Percentiles rank a stretch among this genome's conserved stretches.
Conservation (phyloP, 2,888 invertebrate species). For the Drosophila barbarae region DNA sequence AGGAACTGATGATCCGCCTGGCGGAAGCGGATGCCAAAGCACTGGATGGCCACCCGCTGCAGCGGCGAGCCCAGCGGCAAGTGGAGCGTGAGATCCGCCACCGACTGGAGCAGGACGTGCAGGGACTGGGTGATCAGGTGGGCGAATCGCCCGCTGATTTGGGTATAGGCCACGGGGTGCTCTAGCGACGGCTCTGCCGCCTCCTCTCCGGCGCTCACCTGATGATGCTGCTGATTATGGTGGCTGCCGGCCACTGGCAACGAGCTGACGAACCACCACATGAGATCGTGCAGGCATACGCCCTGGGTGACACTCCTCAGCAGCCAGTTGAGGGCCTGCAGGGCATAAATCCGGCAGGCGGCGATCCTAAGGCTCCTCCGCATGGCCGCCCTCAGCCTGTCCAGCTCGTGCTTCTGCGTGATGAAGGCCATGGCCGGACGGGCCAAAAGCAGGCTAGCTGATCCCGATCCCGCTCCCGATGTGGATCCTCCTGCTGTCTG, state of each 20-base stretch:
- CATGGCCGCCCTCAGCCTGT: constrained; percentile 91
- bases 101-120: constrained; percentile 92
- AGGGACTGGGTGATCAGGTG: constrained; percentile 87
- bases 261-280: constrained; percentile 98
- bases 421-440: constrained; percentile 94
- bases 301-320: constrained; percentile 94
- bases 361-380: constrained; percentile 91
- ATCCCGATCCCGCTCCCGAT: constrained; percentile 41
- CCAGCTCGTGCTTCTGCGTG: constrained; percentile 90
- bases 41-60: constrained; percentile 94
- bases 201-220: constrained; percentile 64
- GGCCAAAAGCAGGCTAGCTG: constrained; percentile 69
- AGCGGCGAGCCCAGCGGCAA: constrained; percentile 92
- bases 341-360: constrained; percentile 90
- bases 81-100: constrained; percentile 93
- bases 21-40: constrained; percentile 95
- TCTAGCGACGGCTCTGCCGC: constrained; percentile 80
- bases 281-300: constrained; percentile 93
- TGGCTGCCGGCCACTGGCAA: constrained; percentile 83
- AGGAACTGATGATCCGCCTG: constrained; percentile 94
- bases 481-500: constrained; percentile 39
- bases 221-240: background rate
- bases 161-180: constrained; percentile 89
- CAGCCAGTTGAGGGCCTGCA: constrained; percentile 98
- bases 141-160: constrained; percentile 86